These are phyloP conservation scores for Apeira syringaria DNA, from an alignment of 2,888 invertebrate genomes.

Conservation along the genomic window DNA sequence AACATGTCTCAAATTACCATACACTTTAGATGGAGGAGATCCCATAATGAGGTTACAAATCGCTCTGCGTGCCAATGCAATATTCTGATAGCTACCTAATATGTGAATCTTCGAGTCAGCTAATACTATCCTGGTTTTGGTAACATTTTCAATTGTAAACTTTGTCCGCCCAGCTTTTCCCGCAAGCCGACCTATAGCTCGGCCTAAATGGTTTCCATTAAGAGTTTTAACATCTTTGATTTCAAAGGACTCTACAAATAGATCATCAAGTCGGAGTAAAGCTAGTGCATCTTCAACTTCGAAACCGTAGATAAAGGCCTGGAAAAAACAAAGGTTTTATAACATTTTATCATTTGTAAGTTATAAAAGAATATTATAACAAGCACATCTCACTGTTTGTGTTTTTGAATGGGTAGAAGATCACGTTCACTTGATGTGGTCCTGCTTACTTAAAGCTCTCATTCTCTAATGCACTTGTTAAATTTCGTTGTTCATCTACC, in stretches of 20 bases:
- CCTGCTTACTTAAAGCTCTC: too few species aligned
- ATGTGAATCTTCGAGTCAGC: slow-evolving; percentile 99
- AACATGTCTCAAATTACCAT: slow-evolving; percentile 95
- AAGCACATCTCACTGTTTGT: too few species aligned
- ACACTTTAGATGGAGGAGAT: slow-evolving; percentile 98
- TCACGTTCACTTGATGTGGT: background rate
- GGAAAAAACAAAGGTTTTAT: too few species aligned
- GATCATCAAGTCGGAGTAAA: slow-evolving; percentile 95
- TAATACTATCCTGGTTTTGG: slow-evolving; percentile 98
- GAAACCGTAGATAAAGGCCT: slow-evolving; percentile 97
- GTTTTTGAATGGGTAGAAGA: background rate
- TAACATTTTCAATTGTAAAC: slow-evolving; percentile 99
- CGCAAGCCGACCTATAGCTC: slow-evolving; percentile 98
- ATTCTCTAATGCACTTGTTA: too few species aligned
- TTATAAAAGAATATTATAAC: too few species aligned
- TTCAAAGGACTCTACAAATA: slow-evolving; percentile 98
- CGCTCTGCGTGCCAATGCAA: slow-evolving; percentile 96
- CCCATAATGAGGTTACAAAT: slow-evolving; percentile 98
- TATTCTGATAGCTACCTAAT: slow-evolving; percentile 98
- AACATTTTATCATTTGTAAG: too few species aligned
- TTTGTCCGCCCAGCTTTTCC: slow-evolving; percentile 99
- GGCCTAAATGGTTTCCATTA: slow-evolving; percentile 96
- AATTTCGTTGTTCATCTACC: too few species aligned
- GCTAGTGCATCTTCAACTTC: slow-evolving; percentile 98
- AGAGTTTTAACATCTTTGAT: slow-evolving; percentile 97